Evolutionary conservation across 1,140 invertebrate species (phyloP).

Genomic region (Apis florea): DNA sequence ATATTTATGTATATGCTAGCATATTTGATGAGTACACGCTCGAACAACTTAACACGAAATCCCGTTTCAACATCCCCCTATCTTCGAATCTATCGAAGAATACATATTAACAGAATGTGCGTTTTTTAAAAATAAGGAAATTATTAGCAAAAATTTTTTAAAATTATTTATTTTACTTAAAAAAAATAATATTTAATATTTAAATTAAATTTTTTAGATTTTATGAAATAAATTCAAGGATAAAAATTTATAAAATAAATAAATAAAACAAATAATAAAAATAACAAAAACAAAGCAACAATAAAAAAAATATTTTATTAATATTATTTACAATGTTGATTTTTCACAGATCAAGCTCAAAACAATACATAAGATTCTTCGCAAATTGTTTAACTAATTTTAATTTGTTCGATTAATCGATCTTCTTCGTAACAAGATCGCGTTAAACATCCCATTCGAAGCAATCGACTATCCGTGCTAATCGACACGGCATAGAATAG

Average conservation of each 20-base stretch:
- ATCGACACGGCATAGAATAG: conserved; percentile 13
- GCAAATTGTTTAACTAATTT: conserved; percentile 41
- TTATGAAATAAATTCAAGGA: too few species aligned
- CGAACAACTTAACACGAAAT: conserved; percentile 55
- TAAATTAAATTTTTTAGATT: too few species aligned
- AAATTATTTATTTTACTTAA: not conserved
- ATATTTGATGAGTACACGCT: conserved; percentile 19
- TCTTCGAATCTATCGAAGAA: conserved; percentile 44
- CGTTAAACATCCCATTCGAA: conserved; percentile 49
- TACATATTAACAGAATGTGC: conserved; percentile 48
- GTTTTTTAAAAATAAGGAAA: not conserved
- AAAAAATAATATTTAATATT: not conserved
- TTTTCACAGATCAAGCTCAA: not conserved
- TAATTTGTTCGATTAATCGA: conserved; percentile 40
- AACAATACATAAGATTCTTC: conserved; percentile 7
- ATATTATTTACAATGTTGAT: not conserved
- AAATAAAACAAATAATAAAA: not conserved
- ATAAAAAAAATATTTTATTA: too few species aligned
- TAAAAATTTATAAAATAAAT: not conserved
- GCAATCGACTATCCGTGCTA: conserved; percentile 19
- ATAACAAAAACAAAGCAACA: not conserved
- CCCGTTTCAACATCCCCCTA: conserved; percentile 62
- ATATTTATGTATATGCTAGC: conserved; percentile 7
- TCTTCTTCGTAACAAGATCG: conserved; percentile 49
- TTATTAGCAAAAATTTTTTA: too few species aligned